Evolutionary conservation across 1,140 invertebrate genomes (phyloP).

Genomic region (Drosophila bocki): DNA sequence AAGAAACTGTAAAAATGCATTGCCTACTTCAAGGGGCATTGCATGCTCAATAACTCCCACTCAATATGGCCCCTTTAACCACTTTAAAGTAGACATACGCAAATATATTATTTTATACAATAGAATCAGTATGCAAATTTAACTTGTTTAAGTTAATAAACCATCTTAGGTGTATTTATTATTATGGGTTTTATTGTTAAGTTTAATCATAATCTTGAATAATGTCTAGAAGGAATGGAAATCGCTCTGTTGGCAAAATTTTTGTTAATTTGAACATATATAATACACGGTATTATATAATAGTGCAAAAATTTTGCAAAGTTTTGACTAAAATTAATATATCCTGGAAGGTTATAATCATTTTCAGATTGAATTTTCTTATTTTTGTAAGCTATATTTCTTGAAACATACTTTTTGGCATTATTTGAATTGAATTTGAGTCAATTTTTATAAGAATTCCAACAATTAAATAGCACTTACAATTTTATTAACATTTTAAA

Average conservation of each 20-base stretch:
- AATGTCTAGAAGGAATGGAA: not conserved
- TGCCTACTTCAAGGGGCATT: slow-evolving; percentile 5
- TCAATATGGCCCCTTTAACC: not conserved
- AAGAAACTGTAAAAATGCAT: not conserved
- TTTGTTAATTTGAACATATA: no score
- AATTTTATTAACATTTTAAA: no score
- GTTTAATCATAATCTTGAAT: not conserved
- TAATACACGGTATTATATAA: no score
- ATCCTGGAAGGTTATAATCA: no score
- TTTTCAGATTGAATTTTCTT: no score
- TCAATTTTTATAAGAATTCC: accelerated
- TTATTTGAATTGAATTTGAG: not conserved
- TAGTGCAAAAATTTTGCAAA: no score
- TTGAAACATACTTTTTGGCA: not conserved
- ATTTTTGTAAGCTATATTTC: no score
- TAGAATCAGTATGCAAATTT: slow-evolving; percentile 1
- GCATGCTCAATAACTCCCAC: not conserved
- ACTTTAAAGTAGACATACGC: not conserved
- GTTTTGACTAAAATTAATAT: no score
- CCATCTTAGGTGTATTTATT: not conserved
- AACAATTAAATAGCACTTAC: no score
- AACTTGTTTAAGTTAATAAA: not conserved
- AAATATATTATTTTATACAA: not conserved
- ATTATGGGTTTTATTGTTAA: not conserved
- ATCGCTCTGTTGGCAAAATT: not conserved